A percentile compares a stretch with the other conserved stretches of the same genome.
Evolutionary conservation across 2,113 vertebrate genomes (phyloP).

Genomic region (Caretta caretta): DNA sequence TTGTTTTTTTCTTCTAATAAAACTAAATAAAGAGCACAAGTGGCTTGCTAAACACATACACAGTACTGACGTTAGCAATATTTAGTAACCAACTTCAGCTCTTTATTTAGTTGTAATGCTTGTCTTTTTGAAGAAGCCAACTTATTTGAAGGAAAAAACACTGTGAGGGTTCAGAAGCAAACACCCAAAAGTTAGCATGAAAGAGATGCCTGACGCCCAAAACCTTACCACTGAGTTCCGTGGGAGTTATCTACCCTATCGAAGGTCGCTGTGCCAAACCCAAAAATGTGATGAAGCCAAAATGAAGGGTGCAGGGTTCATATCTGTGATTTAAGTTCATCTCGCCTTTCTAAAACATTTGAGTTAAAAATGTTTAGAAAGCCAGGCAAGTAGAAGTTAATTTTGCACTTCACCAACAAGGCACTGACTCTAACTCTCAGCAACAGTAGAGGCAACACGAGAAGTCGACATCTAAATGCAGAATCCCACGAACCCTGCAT

Average conservation of each 20-base stretch:
- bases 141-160: background rate
- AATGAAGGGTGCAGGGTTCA: background rate
- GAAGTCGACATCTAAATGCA: background rate
- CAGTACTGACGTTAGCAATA: background rate
- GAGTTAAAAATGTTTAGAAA: constrained; percentile 30
- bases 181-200: background rate
- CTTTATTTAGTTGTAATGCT: accelerated
- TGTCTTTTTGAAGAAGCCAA: background rate
- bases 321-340: background rate
- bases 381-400: background rate
- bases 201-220: background rate
- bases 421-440: constrained; percentile 26
- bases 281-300: constrained; percentile 38
- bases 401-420: constrained; percentile 40
- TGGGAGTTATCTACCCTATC: background rate
- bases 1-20: background rate
- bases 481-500: constrained; percentile 30
- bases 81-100: background rate
- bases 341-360: constrained; percentile 4
- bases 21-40: background rate
- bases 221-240: background rate
- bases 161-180: background rate
- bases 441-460: constrained; percentile 25
- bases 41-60: background rate
- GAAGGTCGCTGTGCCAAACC: background rate